Conservation (phyloP, 2,888 invertebrate genomes). For the Xestia c-nigrum region DNA sequence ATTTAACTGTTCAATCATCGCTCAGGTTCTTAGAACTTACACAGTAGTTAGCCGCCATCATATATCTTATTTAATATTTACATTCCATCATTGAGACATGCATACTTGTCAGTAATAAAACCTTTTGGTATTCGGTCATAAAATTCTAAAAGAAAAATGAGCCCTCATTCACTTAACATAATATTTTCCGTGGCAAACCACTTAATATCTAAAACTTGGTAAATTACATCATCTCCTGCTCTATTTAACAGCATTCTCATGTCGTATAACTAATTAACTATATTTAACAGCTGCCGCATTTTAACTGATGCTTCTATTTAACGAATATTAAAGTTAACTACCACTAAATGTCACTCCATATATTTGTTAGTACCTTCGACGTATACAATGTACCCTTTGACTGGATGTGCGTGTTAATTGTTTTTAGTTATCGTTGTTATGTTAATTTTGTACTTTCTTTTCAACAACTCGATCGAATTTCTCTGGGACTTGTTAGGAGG, state of each 20-base stretch:
- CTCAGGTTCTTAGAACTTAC: slow-evolving; percentile 7
- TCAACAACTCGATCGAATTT: slow-evolving; percentile 70
- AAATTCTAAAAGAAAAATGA: slow-evolving; percentile 45
- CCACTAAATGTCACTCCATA: slow-evolving; percentile 86
- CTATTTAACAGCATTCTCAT: slow-evolving; percentile 70
- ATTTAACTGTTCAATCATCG: not conserved
- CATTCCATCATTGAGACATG: slow-evolving; percentile 46
- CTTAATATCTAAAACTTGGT: slow-evolving; percentile 64
- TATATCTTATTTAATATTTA: slow-evolving; percentile 53
- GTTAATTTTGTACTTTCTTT: slow-evolving; percentile 76
- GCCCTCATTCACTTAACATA: slow-evolving; percentile 45
- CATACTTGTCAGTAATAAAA: slow-evolving; percentile 49
- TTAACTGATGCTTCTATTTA: slow-evolving; percentile 84
- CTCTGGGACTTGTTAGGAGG: slow-evolving; percentile 52
- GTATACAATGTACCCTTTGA: slow-evolving; percentile 78
- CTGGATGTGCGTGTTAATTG: slow-evolving; percentile 82
- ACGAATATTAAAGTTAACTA: slow-evolving; percentile 84
- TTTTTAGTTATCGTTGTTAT: slow-evolving; percentile 79
- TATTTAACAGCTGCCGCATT: slow-evolving; percentile 85
- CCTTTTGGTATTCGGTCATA: slow-evolving; percentile 35
- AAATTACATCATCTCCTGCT: slow-evolving; percentile 67
- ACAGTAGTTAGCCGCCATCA: slow-evolving; percentile 7
- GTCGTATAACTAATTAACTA: slow-evolving; percentile 83
- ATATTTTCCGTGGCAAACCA: slow-evolving; percentile 58
- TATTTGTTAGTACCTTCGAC: slow-evolving; percentile 79